Conservation (phyloP, 2,113 vertebrate species). For the Vicugna pacos region DNA sequence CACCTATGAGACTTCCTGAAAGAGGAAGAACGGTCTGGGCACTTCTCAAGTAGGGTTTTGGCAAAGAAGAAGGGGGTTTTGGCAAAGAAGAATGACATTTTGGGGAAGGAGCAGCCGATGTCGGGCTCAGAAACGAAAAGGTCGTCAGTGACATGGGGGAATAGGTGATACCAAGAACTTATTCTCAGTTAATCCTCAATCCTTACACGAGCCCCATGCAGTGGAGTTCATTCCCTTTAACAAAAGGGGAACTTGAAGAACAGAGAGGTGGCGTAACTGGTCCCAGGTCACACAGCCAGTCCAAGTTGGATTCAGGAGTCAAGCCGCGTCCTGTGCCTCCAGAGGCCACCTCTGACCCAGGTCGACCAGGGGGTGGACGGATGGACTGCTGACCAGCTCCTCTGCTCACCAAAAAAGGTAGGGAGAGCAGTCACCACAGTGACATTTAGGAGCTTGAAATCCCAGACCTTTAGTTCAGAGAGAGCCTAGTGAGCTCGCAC, state of each 20-base stretch:
- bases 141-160: fast-evolving
- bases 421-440: fast-evolving
- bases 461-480: background rate
- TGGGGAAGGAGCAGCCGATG: too few relatives aligned
- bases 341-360: background rate
- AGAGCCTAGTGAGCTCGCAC: background rate
- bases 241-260: background rate
- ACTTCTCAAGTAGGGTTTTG: background rate
- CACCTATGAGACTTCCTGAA: background rate
- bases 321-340: background rate
- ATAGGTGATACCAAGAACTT: background rate
- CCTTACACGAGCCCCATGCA: background rate
- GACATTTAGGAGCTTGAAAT: background rate
- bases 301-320: background rate
- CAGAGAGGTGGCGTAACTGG: background rate
- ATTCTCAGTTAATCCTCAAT: too few relatives aligned
- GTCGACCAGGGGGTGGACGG: fast-evolving
- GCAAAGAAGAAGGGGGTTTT: background rate
- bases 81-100: background rate
- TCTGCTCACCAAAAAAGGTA: background rate
- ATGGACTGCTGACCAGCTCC: background rate
- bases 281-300: background rate
- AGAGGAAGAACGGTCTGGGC: background rate
- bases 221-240: background rate
- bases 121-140: background rate